These are phyloP conservation scores for Centropus bengalensis DNA, from an alignment of 2,113 vertebrate species.

Conservation along the genomic window DNA sequence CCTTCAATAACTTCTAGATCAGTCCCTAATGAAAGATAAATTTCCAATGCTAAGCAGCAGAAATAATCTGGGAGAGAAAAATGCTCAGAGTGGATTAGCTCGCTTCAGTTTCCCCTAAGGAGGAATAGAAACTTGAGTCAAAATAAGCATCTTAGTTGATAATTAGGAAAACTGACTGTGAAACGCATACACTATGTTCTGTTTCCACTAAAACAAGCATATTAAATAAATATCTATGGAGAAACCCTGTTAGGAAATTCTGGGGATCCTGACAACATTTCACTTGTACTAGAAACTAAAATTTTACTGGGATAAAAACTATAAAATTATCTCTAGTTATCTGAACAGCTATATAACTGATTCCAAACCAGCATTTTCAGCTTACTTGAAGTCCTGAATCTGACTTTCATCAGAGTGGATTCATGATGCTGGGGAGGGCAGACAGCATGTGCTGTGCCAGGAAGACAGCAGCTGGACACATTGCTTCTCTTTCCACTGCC, in stretches of 20 bases:
- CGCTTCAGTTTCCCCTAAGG: not conserved
- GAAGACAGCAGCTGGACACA: not conserved
- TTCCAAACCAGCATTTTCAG: not conserved
- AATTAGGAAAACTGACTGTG: constrained; percentile 1
- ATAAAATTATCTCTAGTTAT: not conserved
- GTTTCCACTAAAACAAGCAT: not conserved
- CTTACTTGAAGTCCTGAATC: not conserved
- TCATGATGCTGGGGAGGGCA: not conserved
- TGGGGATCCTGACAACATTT: not conserved
- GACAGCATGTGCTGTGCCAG: not conserved
- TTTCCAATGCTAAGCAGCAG: not conserved
- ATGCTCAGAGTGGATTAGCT: constrained; percentile 18
- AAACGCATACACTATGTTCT: not conserved
- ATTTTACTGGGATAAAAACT: not conserved
- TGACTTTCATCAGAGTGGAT: not conserved
- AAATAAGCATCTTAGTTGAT: constrained; percentile 25
- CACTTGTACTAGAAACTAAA: not conserved
- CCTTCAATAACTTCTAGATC: constrained; percentile 2
- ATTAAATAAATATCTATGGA: not conserved
- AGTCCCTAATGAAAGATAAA: not conserved
- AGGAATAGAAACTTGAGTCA: constrained; percentile 7
- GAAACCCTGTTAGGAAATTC: not conserved
- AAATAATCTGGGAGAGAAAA: constrained; percentile 22
- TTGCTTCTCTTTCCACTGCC: not conserved
- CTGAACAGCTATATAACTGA: not conserved